Evolutionary conservation across 2,888 invertebrate genomes (phyloP).

Genomic region (Thalpophila matura): DNA sequence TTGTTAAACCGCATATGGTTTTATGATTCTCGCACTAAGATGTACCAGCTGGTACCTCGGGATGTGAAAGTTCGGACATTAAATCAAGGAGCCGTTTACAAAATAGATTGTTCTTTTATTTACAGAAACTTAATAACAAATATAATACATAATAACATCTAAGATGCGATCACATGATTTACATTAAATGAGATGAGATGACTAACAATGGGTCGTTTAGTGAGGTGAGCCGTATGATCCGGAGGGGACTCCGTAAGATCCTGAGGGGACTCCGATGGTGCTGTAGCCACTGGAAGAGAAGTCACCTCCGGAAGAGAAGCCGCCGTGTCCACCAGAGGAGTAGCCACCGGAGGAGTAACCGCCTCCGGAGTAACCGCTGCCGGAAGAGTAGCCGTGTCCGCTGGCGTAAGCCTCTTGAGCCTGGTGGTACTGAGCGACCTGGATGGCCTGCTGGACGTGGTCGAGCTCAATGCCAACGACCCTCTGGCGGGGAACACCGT

Average conservation of each 20-base stretch:
- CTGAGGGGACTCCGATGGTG: conserved; percentile 85
- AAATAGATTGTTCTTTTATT: conserved; percentile 86
- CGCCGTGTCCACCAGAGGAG: conserved; percentile 69
- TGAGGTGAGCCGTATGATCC: conserved; percentile 87
- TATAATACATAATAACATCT: conserved; percentile 86
- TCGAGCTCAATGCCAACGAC: conserved; percentile 96
- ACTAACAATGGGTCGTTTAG: conserved; percentile 80
- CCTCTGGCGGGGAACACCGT: conserved; percentile 92
- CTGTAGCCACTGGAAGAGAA: conserved; percentile 77
- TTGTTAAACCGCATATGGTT: conserved; percentile 66
- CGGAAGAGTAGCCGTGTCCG: conserved; percentile 76
- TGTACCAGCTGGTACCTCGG: conserved; percentile 39
- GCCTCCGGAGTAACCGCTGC: too few species aligned
- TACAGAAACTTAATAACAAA: conserved; percentile 89
- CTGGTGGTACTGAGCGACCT: conserved; percentile 96
- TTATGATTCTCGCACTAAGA: conserved; percentile 64
- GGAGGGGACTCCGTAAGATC: conserved; percentile 88
- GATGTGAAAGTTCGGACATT: conserved; percentile 63
- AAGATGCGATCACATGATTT: conserved; percentile 88
- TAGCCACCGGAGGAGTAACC: conserved; percentile 77
- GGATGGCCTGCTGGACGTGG: conserved; percentile 96
- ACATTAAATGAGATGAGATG: conserved; percentile 85
- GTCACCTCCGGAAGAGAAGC: conserved; percentile 81
- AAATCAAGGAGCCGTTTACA: conserved; percentile 66
- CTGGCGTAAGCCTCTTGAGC: conserved; percentile 90